Base-by-base conservation (phyloP, 2,888 invertebrate genomes). In the Mythimna pallens region DNA sequence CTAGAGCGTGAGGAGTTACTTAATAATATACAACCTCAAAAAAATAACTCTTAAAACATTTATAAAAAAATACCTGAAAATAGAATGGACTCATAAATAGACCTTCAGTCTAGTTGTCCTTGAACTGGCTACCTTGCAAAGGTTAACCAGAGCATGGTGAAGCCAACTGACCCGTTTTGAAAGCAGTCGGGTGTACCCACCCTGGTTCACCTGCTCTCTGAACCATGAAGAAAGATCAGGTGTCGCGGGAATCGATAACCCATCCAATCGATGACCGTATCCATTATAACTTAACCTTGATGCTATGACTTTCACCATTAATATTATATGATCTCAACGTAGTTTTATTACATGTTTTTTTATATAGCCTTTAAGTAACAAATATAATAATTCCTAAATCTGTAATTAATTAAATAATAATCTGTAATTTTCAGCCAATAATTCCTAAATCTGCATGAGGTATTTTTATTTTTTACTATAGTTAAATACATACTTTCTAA, bases 231-330 rank as follows among this genome's bases (percentile, higher is more conserved):
- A 58, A 20, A 57, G 52, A 36, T 77, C 75, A 81, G 20, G 43
- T 64, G 59, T 50, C 55, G 34, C 20, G 43, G 34, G 22, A 47
- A 78, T 78, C 75, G 54, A 65, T 80, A 66, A 63, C 47, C 22
- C 54, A 64, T 59, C 59, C n/a, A 20, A 59, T 50, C 43, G 25
- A 57, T 43, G 47, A 34, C 4, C 10, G 9, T 47, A 30, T 52
- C 36, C 22, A 52, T 36, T 70, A 43, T 7, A 43, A 12, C 34
- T 34, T 62, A 55, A 17, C 50, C 34, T 72, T 72, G 20, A 57
- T 22, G 14, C 20, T 36, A 10, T 20, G 12, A 7, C 17, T 30
- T 8, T 64, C 14, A 40, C 36, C 1, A 8, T 52, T 40, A 22
- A 57, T 22, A 10, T 5, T 20, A 34, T 34, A 20, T 7, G 10